Evolutionary conservation across 1,140 invertebrate genomes (phyloP).

Genomic region (Acyrthosiphon pisum): DNA sequence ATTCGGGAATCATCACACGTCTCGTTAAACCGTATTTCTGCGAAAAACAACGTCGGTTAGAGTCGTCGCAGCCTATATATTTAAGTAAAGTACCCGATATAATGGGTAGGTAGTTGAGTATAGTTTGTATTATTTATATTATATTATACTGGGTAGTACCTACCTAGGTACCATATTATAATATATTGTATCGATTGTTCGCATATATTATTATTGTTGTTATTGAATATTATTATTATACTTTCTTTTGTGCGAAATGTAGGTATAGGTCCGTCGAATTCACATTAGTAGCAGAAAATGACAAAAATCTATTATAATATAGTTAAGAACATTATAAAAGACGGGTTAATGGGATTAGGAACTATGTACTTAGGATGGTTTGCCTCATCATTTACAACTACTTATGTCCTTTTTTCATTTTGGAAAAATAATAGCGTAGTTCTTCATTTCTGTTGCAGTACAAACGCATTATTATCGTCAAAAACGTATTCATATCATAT

Average conservation of each 20-base stretch:
- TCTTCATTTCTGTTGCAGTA: background rate
- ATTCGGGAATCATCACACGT: background rate
- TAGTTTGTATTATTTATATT: no score
- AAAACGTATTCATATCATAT: background rate
- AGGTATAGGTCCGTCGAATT: background rate
- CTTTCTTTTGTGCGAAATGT: background rate
- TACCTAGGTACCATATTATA: background rate
- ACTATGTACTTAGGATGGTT: background rate
- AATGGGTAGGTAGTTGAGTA: background rate
- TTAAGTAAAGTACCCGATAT: background rate
- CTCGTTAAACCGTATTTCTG: background rate
- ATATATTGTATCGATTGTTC: background rate
- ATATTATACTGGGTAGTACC: no score
- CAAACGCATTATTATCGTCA: background rate
- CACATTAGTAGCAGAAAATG: background rate
- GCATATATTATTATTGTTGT: background rate
- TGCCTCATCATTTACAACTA: background rate
- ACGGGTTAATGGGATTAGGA: background rate
- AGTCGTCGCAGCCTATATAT: background rate
- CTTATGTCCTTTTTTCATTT: background rate
- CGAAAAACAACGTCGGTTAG: background rate
- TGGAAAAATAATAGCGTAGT: background rate
- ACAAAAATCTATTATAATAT: background rate
- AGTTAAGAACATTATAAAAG: background rate
- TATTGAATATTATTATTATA: background rate